These are phyloP conservation scores for Nomada hirtipes DNA, from an alignment of 2,888 invertebrate species.

Conservation along the genomic window DNA sequence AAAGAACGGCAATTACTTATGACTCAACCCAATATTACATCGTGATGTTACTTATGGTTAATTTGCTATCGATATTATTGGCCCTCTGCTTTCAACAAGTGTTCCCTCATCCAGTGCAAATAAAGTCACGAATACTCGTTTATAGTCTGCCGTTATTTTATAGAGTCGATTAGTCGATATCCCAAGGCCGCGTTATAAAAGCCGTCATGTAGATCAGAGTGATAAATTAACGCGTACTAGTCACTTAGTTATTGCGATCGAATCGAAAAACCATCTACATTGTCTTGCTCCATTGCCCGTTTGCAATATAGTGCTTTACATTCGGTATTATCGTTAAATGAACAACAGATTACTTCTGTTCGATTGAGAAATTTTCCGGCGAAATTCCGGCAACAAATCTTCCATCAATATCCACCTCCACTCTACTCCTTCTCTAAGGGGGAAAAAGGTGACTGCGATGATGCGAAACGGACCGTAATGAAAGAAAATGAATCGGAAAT, in stretches of 20 bases:
- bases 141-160: constrained; percentile 33
- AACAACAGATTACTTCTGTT: constrained; percentile 9
- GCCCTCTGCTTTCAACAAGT: constrained; percentile 37
- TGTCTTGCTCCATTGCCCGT: constrained; percentile 37
- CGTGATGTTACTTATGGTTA: constrained; percentile 8
- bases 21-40: too few relatives aligned
- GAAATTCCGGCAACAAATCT: constrained; percentile 2
- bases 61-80: constrained; percentile 27
- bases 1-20: too few relatives aligned
- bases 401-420: background rate
- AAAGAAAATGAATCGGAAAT: constrained; percentile 41
- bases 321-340: constrained; percentile 2
- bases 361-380: background rate
- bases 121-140: constrained; percentile 37
- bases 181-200: constrained; percentile 44
- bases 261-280: constrained; percentile 43
- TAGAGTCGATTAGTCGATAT: constrained; percentile 37
- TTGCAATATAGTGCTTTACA: constrained; percentile 19
- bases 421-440: background rate
- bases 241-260: constrained; percentile 43
- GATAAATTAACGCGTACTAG: constrained; percentile 56
- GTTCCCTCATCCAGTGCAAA: constrained; percentile 53
- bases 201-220: constrained; percentile 48
- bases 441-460: background rate
- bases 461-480: constrained; percentile 28